Evolutionary conservation across 2,113 vertebrate genomes (phyloP).

Genomic region (Psephotus haematonotus): DNA sequence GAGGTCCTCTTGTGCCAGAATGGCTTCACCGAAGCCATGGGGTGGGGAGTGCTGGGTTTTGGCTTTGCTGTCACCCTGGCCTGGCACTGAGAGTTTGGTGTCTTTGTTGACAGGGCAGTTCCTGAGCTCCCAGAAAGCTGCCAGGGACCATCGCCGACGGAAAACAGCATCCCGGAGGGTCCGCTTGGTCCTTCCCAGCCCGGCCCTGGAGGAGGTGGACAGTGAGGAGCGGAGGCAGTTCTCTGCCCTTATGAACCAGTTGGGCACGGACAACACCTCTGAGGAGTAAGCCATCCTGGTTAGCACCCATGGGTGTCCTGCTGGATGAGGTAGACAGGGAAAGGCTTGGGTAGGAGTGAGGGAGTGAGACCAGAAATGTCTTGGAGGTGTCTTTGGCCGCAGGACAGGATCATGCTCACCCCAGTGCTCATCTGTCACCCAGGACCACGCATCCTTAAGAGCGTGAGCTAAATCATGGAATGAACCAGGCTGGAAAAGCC

Average conservation of each 20-base stretch:
- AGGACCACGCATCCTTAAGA: rapidly evolving
- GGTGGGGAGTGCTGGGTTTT: background rate
- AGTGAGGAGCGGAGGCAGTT: constrained; percentile 67
- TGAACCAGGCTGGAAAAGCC: background rate
- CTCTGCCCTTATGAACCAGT: constrained; percentile 62
- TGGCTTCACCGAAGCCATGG: rapidly evolving
- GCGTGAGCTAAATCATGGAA: background rate
- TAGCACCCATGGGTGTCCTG: background rate
- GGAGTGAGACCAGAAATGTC: background rate
- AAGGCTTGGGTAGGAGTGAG: background rate
- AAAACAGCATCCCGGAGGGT: constrained; percentile 12
- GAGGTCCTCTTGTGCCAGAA: rapidly evolving
- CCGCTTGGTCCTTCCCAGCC: background rate
- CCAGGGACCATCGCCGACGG: background rate
- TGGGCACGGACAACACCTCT: constrained; percentile 32
- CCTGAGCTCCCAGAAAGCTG: constrained; percentile 24
- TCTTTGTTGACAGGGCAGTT: constrained; percentile 37
- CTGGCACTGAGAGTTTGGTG: background rate
- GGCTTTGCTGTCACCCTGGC: background rate
- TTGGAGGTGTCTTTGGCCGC: background rate
- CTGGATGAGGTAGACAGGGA: background rate
- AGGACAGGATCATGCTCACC: background rate
- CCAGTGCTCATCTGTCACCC: background rate
- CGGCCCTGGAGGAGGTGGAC: background rate
- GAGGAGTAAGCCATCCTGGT: constrained; percentile 67